Base-by-base conservation (phyloP, 2,888 invertebrate species). In the Alviniconcha strummeri region DNA sequence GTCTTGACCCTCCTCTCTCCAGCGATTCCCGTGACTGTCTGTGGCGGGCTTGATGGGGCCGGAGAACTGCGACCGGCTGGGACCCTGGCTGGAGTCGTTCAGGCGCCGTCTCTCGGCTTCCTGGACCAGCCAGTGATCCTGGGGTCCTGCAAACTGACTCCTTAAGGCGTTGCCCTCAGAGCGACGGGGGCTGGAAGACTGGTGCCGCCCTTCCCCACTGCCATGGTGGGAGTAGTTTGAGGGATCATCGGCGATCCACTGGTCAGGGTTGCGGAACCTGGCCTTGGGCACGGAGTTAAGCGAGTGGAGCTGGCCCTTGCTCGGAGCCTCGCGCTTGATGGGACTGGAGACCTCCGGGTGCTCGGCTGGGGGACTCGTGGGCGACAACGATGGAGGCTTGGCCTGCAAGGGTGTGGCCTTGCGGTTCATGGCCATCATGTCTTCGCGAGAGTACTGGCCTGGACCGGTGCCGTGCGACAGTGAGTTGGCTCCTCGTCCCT, bases 41-140 rank as follows among this genome's bases (percentile, higher is more conserved):
- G 84, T 84, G 85, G 86, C 87, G 72, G 91, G 90, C 87, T 89
- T 89, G 76, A 90, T 89, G 15, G 87, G 87, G 15, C 87, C 87
- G 52, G 80, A 80, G 64, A 76, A 69, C 82, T 84, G 85, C 36
- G 80, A 9, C 11, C 79, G 72, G n/a, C 36, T 55, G 52, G 82
- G 17, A 15, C 74, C 71, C 5, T 75, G 76, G 8, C 69, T 7
- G 54, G 84, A 86, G 67, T 90, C 90, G 0, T 90, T 89, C 56
- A 90, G 82, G 54, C 98, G 95, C 56, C 98, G 95, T 90, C 97
- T 96, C 93, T 98, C 98, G 0, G 98, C 98, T 93, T 98, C 98
- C 96, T 98, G 95, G 0, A 97, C 96, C n/a, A 98, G 95, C 98
- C 98, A 98, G 92, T 98, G 98, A 89, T 97, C 89, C 64, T 90